Evolutionary conservation across 2,113 vertebrate genomes (phyloP).

Genomic region (Vulpes ferrilata): DNA sequence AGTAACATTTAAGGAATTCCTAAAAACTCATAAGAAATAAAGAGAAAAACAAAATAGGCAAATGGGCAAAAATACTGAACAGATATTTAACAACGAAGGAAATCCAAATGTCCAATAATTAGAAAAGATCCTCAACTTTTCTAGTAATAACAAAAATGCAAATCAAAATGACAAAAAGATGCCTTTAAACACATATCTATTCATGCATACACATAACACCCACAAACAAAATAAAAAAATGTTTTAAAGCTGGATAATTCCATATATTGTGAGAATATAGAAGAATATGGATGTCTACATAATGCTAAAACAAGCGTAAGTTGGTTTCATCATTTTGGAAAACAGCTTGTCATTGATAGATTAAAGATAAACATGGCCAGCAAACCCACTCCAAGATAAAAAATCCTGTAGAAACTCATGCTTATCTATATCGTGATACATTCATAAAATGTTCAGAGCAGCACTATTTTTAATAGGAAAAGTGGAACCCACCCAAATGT

Average conservation of each 20-base stretch:
- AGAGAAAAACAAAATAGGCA: not conserved
- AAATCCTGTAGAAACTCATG: not conserved
- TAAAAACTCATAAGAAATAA: not conserved
- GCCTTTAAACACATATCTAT: not conserved
- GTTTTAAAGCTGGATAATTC: not conserved
- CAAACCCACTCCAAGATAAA: not conserved
- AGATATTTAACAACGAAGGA: not conserved
- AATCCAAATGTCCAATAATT: not conserved
- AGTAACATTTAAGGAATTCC: not conserved
- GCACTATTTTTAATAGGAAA: not conserved
- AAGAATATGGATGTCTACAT: not conserved
- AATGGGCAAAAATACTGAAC: not conserved
- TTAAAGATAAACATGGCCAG: not conserved
- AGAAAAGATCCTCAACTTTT: not conserved
- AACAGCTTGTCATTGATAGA: not conserved
- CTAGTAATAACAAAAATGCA: not conserved
- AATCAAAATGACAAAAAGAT: slow-evolving; percentile 19
- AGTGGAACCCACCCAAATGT: not conserved
- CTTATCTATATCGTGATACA: not conserved
- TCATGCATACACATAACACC: not conserved
- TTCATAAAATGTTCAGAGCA: slow-evolving; percentile 3
- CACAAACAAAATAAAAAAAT: not conserved
- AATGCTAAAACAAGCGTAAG: not conserved
- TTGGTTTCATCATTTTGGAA: not conserved
- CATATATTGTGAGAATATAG: not conserved